phyloP scores from a whole-genome alignment of 2,797 vertebrate species.

The Hozukius guyotensis region DNA sequence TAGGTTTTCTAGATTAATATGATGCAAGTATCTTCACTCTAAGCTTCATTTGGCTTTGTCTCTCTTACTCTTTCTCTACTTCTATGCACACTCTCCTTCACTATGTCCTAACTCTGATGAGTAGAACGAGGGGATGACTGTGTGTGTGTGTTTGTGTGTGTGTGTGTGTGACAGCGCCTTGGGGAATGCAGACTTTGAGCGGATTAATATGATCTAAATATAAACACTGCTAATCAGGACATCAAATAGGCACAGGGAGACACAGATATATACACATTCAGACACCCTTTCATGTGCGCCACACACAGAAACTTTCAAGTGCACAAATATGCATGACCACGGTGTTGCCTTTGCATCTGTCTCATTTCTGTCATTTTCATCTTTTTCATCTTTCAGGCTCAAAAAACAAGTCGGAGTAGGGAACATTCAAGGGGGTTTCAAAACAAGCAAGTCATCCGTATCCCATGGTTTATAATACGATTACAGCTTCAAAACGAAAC shows the following conservation, averaged over 20 bases:
- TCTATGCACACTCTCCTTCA: background rate
- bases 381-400: slow-evolving; percentile 33
- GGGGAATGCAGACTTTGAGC: slow-evolving; percentile 46
- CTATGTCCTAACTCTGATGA: slow-evolving; percentile 7
- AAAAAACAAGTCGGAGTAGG: slow-evolving; percentile 15
- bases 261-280: slow-evolving; percentile 32
- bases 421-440: background rate
- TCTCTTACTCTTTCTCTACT: background rate
- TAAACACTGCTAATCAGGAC: slow-evolving; percentile 73
- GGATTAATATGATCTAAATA: slow-evolving; percentile 71
- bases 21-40: no score
- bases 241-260: slow-evolving; percentile 52
- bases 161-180: slow-evolving; percentile 23
- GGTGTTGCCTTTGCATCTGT: slow-evolving; percentile 21
- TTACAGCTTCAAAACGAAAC: slow-evolving; percentile 26
- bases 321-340: slow-evolving; percentile 24
- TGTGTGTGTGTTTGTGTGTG: background rate
- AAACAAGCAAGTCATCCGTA: slow-evolving; percentile 25
- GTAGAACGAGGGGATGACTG: background rate
- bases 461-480: slow-evolving; percentile 1
- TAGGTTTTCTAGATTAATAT: no score
- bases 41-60: background rate
- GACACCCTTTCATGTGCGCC: slow-evolving; percentile 26
- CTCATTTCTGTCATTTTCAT: slow-evolving; percentile 34
- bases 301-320: slow-evolving; percentile 4